Percentiles rank a stretch among this genome's conserved stretches.
Evolutionary conservation across 2,888 invertebrate genomes (phyloP).

Genomic region (Oscheius myriophilus): DNA sequence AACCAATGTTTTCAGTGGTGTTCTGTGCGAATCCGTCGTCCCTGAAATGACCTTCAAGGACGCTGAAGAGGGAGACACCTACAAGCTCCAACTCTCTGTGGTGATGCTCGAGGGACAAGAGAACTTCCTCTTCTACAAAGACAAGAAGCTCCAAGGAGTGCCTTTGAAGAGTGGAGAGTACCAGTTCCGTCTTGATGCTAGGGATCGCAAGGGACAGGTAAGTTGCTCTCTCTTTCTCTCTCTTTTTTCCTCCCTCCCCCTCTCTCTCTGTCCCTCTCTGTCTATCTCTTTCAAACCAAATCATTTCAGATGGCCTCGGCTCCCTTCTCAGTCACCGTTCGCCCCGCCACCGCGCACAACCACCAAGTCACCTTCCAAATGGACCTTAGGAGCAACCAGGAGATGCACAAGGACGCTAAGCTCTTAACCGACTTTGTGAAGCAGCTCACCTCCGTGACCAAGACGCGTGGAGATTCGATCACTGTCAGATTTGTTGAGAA

Average conservation of each 20-base stretch:
- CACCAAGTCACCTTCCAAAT: slow-evolving; percentile 47
- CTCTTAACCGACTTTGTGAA: slow-evolving; percentile 37
- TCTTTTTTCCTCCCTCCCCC: background rate
- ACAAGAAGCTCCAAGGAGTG: slow-evolving; percentile 51
- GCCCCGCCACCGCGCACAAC: slow-evolving; percentile 39
- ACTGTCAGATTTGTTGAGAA: slow-evolving; percentile 39
- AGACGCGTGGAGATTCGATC: slow-evolving; percentile 30
- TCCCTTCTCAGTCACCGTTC: slow-evolving; percentile 51
- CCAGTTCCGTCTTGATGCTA: slow-evolving; percentile 63
- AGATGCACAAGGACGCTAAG: slow-evolving; percentile 35
- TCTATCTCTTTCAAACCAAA: background rate
- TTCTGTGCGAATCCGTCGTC: slow-evolving; percentile 54
- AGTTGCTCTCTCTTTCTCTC: background rate
- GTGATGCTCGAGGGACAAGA: slow-evolving; percentile 31
- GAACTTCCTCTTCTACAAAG: slow-evolving; percentile 25
- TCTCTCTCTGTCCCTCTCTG: slow-evolving; percentile 5
- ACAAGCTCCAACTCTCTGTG: slow-evolving; percentile 48
- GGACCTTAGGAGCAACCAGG: slow-evolving; percentile 38
- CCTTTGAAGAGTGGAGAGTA: slow-evolving; percentile 60
- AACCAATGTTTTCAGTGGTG: slow-evolving; percentile 47
- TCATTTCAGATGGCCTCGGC: slow-evolving; percentile 42
- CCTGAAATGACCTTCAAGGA: slow-evolving; percentile 64
- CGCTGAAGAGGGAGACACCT: slow-evolving; percentile 62
- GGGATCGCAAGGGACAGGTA: slow-evolving; percentile 54
- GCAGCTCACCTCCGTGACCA: slow-evolving; percentile 23